These are phyloP conservation scores for Scleropages formosus DNA, from an alignment of 2,797 vertebrate species.

Conservation along the genomic window DNA sequence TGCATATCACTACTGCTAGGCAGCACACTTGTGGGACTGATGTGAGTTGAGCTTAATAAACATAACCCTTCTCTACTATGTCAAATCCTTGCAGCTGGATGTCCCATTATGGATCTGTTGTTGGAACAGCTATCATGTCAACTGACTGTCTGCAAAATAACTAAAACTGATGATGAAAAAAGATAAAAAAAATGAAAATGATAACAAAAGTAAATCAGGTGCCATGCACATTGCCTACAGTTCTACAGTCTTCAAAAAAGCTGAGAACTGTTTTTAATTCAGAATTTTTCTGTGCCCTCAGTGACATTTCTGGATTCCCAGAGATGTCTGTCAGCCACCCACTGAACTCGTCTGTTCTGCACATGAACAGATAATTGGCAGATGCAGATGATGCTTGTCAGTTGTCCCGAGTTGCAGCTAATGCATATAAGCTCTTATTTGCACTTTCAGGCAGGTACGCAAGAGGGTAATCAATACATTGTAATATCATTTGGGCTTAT, in stretches of 20 bases:
- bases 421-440: background rate
- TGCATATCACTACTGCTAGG: too few species aligned
- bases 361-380: background rate
- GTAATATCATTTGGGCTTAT: background rate
- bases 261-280: background rate
- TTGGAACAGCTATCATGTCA: background rate
- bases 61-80: background rate
- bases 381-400: slow-evolving; percentile 1
- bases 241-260: background rate
- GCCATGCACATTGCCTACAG: background rate
- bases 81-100: background rate
- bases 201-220: too few species aligned
- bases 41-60: background rate
- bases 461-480: background rate
- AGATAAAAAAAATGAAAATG: too few species aligned
- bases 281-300: background rate
- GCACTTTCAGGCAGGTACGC: background rate
- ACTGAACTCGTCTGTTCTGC: background rate
- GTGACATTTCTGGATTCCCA: slow-evolving; percentile 18
- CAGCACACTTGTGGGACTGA: background rate
- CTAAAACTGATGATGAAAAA: background rate
- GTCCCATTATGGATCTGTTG: slow-evolving; percentile 8
- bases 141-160: background rate
- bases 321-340: slow-evolving; percentile 22
- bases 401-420: background rate